These are phyloP conservation scores for Pimpla rufipes DNA, from an alignment of 2,888 invertebrate species.

Conservation along the genomic window DNA sequence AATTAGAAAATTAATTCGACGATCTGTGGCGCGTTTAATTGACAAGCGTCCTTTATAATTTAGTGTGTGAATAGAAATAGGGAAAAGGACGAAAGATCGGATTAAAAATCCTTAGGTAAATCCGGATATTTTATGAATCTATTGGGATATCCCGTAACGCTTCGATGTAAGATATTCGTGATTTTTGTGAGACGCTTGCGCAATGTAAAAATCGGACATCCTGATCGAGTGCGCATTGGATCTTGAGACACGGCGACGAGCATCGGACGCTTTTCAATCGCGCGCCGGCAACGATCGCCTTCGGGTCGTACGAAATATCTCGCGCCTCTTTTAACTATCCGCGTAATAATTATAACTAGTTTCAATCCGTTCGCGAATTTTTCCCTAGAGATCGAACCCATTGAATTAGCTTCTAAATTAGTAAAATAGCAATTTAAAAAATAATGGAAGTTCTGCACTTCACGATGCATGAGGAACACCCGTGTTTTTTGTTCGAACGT, in stretches of 20 bases:
- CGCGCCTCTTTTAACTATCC: background rate
- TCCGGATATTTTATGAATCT: background rate
- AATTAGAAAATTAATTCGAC: background rate
- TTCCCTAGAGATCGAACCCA: background rate
- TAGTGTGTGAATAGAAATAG: no score
- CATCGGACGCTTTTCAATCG: conserved; percentile 59
- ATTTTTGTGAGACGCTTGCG: conserved; percentile 64
- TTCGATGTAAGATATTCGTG: background rate
- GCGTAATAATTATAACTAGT: conserved; percentile 7
- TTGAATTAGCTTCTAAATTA: background rate
- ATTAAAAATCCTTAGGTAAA: no score
- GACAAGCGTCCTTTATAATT: no score
- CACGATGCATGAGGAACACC: no score
- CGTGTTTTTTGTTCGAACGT: no score
- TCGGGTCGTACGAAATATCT: conserved; percentile 1
- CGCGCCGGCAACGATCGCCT: conserved; percentile 37
- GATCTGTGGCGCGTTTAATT: background rate
- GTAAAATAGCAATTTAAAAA: no score
- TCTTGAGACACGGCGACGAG: conserved; percentile 32
- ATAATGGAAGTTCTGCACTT: no score
- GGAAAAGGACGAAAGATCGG: no score
- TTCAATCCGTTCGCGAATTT: no score
- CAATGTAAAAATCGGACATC: conserved; percentile 47
- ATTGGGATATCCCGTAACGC: background rate
- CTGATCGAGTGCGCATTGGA: conserved; percentile 23